These are phyloP conservation scores for Andrena hattorfiana DNA, from an alignment of 2,888 invertebrate genomes.

Conservation along the genomic window DNA sequence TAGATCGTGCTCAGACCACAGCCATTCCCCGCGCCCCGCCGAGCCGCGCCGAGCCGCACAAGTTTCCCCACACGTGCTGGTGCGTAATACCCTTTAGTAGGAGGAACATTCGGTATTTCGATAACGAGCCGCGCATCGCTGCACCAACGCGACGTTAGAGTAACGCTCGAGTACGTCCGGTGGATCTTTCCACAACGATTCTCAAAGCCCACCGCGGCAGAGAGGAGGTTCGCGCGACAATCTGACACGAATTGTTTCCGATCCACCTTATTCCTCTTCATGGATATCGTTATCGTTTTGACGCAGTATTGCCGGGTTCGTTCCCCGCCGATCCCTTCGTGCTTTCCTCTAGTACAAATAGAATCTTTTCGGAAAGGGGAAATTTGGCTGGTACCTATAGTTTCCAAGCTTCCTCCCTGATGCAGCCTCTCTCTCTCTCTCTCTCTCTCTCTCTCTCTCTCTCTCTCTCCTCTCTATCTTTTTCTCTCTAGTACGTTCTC, in stretches of 20 bases:
- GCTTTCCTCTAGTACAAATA: background rate
- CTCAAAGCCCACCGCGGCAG: slow-evolving; percentile 15
- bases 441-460: too few species aligned
- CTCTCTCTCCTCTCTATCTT: too few species aligned
- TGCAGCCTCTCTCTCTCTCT: too few species aligned
- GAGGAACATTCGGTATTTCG: slow-evolving; percentile 47
- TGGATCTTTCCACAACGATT: slow-evolving; percentile 44
- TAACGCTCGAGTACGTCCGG: slow-evolving; percentile 13
- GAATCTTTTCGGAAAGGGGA: too few species aligned
- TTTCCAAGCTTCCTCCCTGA: too few species aligned
- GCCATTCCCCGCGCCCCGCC: slow-evolving; percentile 1
- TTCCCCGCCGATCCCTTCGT: background rate
- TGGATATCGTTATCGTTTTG: slow-evolving; percentile 45
- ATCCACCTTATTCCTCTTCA: slow-evolving; percentile 31
- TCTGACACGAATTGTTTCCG: slow-evolving; percentile 49
- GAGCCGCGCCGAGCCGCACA: too few species aligned
- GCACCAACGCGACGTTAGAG: slow-evolving; percentile 12
- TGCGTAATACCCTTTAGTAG: slow-evolving; percentile 45
- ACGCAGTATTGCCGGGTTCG: background rate
- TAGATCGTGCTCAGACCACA: slow-evolving; percentile 48
- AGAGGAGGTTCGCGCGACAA: slow-evolving; percentile 33
- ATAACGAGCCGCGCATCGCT: slow-evolving; percentile 50
- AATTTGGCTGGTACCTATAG: too few species aligned
- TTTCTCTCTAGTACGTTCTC: too few species aligned
- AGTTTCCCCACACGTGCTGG: slow-evolving; percentile 18